phyloP scores from a whole-genome alignment of 2,888 invertebrate genomes.

The Tachina lurida region DNA sequence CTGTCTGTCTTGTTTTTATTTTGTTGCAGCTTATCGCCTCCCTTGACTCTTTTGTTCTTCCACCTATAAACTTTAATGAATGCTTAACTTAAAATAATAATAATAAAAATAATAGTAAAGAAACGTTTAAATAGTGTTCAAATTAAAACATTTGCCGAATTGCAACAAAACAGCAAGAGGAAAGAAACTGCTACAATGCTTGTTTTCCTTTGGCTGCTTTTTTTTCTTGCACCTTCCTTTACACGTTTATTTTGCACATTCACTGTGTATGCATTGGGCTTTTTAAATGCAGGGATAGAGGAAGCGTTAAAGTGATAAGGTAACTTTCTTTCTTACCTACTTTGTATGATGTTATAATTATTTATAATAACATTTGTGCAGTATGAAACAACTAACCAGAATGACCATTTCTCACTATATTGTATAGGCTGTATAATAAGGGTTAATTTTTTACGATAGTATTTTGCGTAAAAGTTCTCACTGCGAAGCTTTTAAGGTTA shows the following conservation, averaged over 20 bases:
- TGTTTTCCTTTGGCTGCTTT: background rate
- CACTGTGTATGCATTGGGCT: constrained; percentile 33
- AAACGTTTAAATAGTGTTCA: background rate
- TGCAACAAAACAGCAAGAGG: background rate
- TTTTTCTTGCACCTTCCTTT: background rate
- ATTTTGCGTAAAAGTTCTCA: too few relatives aligned
- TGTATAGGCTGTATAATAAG: too few relatives aligned
- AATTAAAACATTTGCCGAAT: background rate
- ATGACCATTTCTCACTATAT: too few relatives aligned
- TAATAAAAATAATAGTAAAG: background rate
- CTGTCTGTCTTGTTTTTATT: background rate
- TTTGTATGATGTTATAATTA: too few relatives aligned
- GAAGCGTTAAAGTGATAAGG: background rate
- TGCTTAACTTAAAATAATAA: constrained; percentile 18
- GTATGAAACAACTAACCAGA: too few relatives aligned
- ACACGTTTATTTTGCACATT: too few relatives aligned
- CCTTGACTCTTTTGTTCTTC: background rate
- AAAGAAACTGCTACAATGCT: background rate
- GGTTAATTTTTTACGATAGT: too few relatives aligned
- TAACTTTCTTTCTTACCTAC: too few relatives aligned
- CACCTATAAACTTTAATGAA: constrained; percentile 22
- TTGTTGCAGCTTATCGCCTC: background rate
- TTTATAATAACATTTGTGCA: too few relatives aligned
- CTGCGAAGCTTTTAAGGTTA: too few relatives aligned
- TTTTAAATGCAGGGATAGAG: constrained; percentile 30